Base-by-base conservation (phyloP, 2,888 invertebrate species). In the Silvanus unidentatus region DNA sequence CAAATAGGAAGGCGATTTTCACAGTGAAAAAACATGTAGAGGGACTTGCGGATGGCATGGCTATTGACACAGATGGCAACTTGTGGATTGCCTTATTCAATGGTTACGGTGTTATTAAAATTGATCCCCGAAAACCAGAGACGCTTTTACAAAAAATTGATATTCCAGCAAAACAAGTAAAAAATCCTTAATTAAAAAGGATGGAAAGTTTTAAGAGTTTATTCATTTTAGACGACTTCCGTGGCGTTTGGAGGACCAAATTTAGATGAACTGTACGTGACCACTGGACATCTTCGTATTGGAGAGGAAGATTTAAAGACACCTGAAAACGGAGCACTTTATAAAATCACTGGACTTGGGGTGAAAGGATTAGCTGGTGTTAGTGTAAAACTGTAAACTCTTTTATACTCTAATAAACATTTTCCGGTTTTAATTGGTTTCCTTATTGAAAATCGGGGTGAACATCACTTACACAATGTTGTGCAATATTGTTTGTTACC, bases 31-130 rank as follows among this genome's bases (percentile, higher is more conserved):
- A 66, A 22, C 62, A 71, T 45, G 62, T 75, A 29, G 58, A 61
- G 9, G 75, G 78, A n/a, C 73, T 81, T 54, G 81, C 81, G 40
- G 86, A 87, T 69, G 86, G 86, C 12, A 62, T 73, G 43, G 57
- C 63, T 2, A 73, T 78, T 28, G 90, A 89, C 70, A 76, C 77
- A 0, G 81, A 87, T 50, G 88, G 84, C 6, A 84, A 84, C 64
- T 73, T 89, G 6, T 89, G 88, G 84, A 77, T 89, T 29, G 86
- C 87, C 40, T 81, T 82, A 63, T 88, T 82, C 62, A 78, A 79
- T 50, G 86, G 81, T 1, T 75, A 78, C n/a, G 76, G 79, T 62
- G 74, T 84, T 36, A 54, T 69, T n/a, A 63, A 79, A 63, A 71
- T 82, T 16, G 77, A 81, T 61, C 79, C 81, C 0, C 59, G 59